Evolutionary conservation across 2,113 vertebrate genomes (phyloP).

Genomic region (Hyla sarda): DNA sequence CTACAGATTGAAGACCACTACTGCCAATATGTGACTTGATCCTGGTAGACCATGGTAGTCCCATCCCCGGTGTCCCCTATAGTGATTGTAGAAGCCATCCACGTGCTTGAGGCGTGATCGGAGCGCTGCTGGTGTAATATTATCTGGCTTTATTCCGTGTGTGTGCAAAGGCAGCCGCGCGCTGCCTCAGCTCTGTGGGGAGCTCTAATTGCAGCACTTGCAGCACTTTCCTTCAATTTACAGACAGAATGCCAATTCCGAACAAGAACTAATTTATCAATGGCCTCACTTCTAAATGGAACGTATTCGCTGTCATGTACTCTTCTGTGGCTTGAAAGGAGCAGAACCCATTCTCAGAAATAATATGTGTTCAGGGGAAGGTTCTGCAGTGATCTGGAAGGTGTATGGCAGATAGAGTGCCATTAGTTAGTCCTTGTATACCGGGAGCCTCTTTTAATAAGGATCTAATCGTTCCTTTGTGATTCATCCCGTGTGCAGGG

Average conservation of each 20-base stretch:
- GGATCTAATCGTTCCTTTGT: not conserved
- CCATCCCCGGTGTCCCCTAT: not conserved
- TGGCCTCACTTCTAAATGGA: constrained; percentile 62
- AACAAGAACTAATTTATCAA: constrained; percentile 64
- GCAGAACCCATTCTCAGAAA: constrained; percentile 52
- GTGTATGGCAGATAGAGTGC: too few species aligned
- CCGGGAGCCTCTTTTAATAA: not conserved
- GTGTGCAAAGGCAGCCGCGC: constrained; percentile 19
- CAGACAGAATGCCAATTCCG: constrained; percentile 61
- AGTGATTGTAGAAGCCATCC: not conserved
- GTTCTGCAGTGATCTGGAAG: not conserved
- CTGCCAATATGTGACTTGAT: too few species aligned
- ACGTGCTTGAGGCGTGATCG: not conserved
- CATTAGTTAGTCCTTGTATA: not conserved
- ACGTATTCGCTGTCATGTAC: constrained; percentile 62
- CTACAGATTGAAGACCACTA: too few species aligned
- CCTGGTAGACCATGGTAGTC: too few species aligned
- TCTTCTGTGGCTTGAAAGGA: constrained; percentile 18
- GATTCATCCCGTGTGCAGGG: not conserved
- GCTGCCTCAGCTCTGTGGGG: constrained; percentile 28
- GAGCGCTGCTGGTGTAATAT: constrained; percentile 33
- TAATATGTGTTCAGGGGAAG: not conserved
- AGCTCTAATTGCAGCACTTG: constrained; percentile 53
- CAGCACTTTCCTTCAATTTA: constrained; percentile 49
- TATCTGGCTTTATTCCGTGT: constrained; percentile 19